These are phyloP conservation scores for Spea multiplicata DNA, from an alignment of 2,113 vertebrate species.

Conservation along the genomic window DNA sequence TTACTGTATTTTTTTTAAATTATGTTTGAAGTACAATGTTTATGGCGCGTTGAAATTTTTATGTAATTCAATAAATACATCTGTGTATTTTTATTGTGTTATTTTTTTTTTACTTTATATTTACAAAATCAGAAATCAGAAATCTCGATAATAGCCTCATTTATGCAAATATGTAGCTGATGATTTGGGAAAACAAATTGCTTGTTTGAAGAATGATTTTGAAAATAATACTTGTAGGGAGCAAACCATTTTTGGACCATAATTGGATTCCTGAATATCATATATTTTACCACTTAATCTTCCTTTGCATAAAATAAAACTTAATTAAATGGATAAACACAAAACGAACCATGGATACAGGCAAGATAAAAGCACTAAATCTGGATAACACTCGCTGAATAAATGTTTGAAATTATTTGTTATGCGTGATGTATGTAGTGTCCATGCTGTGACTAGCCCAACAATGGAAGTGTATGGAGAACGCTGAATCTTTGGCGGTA, in stretches of 20 bases:
- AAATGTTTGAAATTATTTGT: constrained; percentile 18
- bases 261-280: constrained; percentile 40
- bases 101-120: too few species aligned
- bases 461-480: too few species aligned
- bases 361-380: constrained; percentile 4
- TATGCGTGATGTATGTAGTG: background rate
- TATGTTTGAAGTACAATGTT: too few species aligned
- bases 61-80: too few species aligned
- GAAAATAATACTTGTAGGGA: constrained; percentile 33
- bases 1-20: background rate
- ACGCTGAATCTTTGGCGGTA: too few species aligned
- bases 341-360: constrained; percentile 3
- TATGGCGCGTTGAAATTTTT: too few species aligned
- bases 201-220: constrained; percentile 44
- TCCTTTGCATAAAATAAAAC: constrained; percentile 17
- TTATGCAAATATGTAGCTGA: constrained; percentile 16
- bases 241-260: constrained; percentile 19
- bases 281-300: constrained; percentile 39
- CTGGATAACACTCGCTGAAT: constrained; percentile 10
- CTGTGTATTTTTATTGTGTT: too few species aligned
- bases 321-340: constrained; percentile 43
- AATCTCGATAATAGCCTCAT: constrained; percentile 25
- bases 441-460: background rate
- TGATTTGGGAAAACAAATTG: constrained; percentile 34
- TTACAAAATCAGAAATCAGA: too few species aligned